These are phyloP conservation scores for Muscidifurax raptorellus DNA, from an alignment of 1,140 invertebrate species.

Conservation along the genomic window DNA sequence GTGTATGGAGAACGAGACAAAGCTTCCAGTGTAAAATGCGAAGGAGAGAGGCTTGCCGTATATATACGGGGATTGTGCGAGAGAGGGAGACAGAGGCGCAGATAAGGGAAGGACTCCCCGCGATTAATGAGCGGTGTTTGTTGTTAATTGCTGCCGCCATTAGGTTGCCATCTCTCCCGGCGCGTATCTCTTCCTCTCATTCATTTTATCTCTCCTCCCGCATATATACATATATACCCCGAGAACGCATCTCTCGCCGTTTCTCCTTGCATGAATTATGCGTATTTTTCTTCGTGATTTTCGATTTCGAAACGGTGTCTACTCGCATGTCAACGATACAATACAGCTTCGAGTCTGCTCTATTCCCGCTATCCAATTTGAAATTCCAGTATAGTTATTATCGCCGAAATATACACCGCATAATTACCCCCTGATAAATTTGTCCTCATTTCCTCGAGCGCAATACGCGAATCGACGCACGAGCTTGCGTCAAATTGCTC, in stretches of 20 bases:
- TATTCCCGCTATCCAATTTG: background rate
- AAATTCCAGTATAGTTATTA: conserved; percentile 4
- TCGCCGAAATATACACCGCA: background rate
- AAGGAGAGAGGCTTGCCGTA: background rate
- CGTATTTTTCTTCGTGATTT: conserved; percentile 19
- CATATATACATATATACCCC: no score
- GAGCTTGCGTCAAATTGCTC: conserved; percentile 8
- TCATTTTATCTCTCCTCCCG: conserved; percentile 31
- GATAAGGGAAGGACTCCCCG: conserved; percentile 60
- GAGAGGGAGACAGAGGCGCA: conserved; percentile 43
- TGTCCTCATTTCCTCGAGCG: conserved; percentile 32
- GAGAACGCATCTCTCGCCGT: background rate
- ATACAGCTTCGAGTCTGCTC: no score
- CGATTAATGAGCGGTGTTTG: conserved; percentile 77
- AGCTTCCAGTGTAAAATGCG: background rate
- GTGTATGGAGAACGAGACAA: conserved; percentile 14
- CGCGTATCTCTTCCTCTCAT: conserved; percentile 12
- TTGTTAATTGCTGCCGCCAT: conserved; percentile 76
- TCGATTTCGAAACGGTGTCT: background rate
- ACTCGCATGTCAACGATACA: no score
- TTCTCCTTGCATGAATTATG: background rate
- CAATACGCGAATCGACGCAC: background rate
- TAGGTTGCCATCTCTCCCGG: conserved; percentile 71
- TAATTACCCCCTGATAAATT: conserved; percentile 32
- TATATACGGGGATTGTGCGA: background rate